Conservation (phyloP, 2,888 invertebrate species). For the Coenonympha arcania region DNA sequence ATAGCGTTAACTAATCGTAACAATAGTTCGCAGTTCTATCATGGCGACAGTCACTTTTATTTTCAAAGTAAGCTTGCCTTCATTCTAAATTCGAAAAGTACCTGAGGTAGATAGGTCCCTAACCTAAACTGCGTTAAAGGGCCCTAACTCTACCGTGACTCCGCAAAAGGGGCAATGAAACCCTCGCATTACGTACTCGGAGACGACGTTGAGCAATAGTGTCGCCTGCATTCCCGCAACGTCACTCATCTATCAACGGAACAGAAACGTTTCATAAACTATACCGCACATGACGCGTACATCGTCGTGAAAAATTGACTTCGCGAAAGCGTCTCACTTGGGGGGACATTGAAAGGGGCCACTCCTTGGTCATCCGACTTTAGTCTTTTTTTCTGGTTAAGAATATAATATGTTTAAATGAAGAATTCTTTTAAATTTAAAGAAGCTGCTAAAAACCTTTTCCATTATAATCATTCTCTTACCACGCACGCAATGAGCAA, state of each 20-base stretch:
- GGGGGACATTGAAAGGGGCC: slow-evolving; percentile 8
- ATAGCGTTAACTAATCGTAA: too few relatives aligned
- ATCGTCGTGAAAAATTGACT: slow-evolving; percentile 42
- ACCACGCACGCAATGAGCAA: too few relatives aligned
- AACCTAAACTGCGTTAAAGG: background rate
- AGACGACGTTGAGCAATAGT: slow-evolving; percentile 61
- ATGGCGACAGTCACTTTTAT: too few relatives aligned
- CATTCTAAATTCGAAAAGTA: too few relatives aligned
- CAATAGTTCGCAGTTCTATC: too few relatives aligned
- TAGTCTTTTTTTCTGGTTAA: background rate
- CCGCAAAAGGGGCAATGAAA: slow-evolving; percentile 31
- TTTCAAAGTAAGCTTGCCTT: too few relatives aligned
- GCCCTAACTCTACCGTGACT: slow-evolving; percentile 2
- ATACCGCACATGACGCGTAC: slow-evolving; percentile 26
- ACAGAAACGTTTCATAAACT: slow-evolving; percentile 42
- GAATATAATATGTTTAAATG: too few relatives aligned
- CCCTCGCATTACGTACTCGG: slow-evolving; percentile 51
- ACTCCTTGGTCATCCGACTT: slow-evolving; percentile 4
- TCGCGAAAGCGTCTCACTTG: slow-evolving; percentile 21
- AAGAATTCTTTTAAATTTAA: too few relatives aligned
- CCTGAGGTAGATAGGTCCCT: too few relatives aligned
- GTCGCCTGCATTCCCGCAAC: slow-evolving; percentile 38
- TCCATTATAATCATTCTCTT: too few relatives aligned
- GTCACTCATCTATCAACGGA: slow-evolving; percentile 51
- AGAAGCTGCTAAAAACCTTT: too few relatives aligned